Evolutionary conservation across 2,888 invertebrate species (phyloP), one percentile per base, ranked within the genome.

Genomic region (Hoplodrina ambigua): DNA sequence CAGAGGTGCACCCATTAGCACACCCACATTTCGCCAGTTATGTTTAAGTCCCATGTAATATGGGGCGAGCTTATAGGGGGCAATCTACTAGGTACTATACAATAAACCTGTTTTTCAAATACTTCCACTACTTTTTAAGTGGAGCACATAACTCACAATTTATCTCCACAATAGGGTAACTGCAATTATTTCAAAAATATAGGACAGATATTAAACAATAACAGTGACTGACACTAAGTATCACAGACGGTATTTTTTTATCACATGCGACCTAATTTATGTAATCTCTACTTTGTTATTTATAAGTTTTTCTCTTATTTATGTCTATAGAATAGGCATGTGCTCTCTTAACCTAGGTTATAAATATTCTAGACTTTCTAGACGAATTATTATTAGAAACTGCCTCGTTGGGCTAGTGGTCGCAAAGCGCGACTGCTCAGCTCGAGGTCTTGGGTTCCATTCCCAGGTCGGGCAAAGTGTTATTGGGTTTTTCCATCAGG

Each of bases 241-340:
- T 53, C 33, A 8, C 6, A 63, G 72, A 66, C 58, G 17, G 10
- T 61, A 70, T 72, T 66, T 71, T n/a, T 82, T 87, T 87, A 87
- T 87, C 88, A 49, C 19, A 6, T 7, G 17, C 76, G 87, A 87
- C 87, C 87, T 69, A 81, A 80, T 87, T 80, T 85, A 83, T 86
- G 75, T 81, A 84, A 87, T 86, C 86, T 80, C 57, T 69, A 67
- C 46, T 65, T 30, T 10, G 25, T 59, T 75, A 69, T 69, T 70
- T 71, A 69, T 61, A 75, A 56, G 20, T 62, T 52, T 69, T 66
- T 78, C 65, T 66, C 56, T 52, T 71, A 25, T 50, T 20, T 60
- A 54, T 54, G 17, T 46, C 57, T 78, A 17, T 41, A 7, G 44
- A 59, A 52, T 73, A 56, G 59, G 20, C 46, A 19, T 25, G 13